Conservation (phyloP, 2,113 vertebrate species). For the Ariopsis seemanni region DNA sequence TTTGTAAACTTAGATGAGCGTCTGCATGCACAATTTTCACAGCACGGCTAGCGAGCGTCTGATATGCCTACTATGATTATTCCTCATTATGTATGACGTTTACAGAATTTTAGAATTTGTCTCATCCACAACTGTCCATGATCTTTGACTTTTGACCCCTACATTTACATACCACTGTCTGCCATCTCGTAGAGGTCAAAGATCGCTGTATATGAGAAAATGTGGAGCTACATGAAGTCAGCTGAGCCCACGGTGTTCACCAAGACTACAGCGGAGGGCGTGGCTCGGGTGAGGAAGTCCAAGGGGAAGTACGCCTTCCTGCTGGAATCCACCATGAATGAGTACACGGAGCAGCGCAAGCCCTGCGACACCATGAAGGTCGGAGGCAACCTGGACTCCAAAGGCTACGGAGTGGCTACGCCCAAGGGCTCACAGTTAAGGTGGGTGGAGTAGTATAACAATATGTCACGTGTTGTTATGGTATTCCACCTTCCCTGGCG, state of each 20-base stretch:
- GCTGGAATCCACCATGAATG: conserved; percentile 99
- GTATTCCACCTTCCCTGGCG: conserved; percentile 99
- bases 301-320: conserved; percentile 99
- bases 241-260: conserved; percentile 98
- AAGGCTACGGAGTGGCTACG: conserved; percentile 98
- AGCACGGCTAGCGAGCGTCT: too few species aligned
- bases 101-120: background rate
- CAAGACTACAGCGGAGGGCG: conserved; percentile 94
- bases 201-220: conserved; percentile 99
- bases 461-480: conserved; percentile 99
- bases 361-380: conserved; percentile 99
- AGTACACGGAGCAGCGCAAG: conserved; percentile 98
- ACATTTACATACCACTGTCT: conserved; percentile 37
- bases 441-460: conserved; percentile 99
- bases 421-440: conserved; percentile 99
- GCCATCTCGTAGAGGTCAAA: conserved; percentile 86
- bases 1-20: too few species aligned
- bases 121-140: background rate
- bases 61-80: background rate
- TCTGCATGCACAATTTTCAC: too few species aligned
- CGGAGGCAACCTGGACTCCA: conserved; percentile 99
- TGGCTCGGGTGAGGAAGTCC: conserved; percentile 95
- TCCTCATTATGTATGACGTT: background rate
- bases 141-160: background rate
- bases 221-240: conserved; percentile 99